These are phyloP conservation scores for Sarcophaga caerulescens DNA, from an alignment of 2,888 invertebrate species.

Conservation along the genomic window DNA sequence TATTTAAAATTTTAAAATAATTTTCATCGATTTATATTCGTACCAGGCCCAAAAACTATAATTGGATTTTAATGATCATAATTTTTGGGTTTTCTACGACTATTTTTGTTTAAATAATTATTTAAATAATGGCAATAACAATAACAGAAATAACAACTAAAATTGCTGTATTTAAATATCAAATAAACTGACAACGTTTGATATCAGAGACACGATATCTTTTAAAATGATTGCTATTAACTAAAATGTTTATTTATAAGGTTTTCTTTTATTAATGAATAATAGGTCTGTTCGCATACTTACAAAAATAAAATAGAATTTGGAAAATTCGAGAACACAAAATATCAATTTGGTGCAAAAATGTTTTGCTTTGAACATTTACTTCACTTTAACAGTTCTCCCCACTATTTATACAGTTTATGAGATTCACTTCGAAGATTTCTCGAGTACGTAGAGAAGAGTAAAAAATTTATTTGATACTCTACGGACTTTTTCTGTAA, in stretches of 20 bases:
- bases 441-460: no score
- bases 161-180: slow-evolving; percentile 10
- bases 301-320: no score
- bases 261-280: no score
- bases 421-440: no score
- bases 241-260: background rate
- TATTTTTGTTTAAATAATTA: background rate
- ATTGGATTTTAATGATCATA: slow-evolving; percentile 24
- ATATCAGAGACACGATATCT: slow-evolving; percentile 4
- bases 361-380: no score
- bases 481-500: no score
- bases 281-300: no score
- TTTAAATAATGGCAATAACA: background rate
- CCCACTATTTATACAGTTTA: no score
- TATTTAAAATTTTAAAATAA: background rate
- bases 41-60: slow-evolving; percentile 23
- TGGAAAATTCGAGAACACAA: no score
- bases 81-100: background rate
- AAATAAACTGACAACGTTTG: slow-evolving; percentile 6
- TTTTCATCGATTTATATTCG: background rate
- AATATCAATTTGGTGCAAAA: no score
- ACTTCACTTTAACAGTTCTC: no score
- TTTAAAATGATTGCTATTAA: background rate
- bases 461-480: no score
- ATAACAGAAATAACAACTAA: background rate